Conservation (phyloP, 2,888 invertebrate genomes). For the Iphiclides podalirius region DNA sequence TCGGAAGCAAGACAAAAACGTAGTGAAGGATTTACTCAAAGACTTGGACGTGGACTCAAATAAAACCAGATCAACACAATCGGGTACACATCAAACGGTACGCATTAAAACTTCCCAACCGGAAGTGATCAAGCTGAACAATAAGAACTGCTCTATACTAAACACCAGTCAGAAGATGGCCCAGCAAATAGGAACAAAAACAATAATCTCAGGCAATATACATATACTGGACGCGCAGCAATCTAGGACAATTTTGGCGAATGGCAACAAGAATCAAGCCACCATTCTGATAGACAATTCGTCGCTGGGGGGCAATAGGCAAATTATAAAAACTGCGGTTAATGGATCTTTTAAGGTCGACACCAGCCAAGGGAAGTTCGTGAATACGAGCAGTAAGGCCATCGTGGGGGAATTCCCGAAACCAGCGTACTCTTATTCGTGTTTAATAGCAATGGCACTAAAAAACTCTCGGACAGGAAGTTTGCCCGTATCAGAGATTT, state of each 20-base stretch:
- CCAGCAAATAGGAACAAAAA: constrained; percentile 70
- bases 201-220: constrained; percentile 77
- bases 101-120: constrained; percentile 65
- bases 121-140: constrained; percentile 69
- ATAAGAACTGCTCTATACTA: constrained; percentile 70
- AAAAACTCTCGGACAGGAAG: constrained; percentile 97
- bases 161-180: constrained; percentile 68
- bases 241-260: constrained; percentile 74
- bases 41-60: constrained; percentile 66
- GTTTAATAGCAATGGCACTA: constrained; percentile 97
- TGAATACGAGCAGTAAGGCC: constrained; percentile 62
- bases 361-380: constrained; percentile 64
- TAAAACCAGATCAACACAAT: constrained; percentile 52
- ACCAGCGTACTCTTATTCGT: constrained; percentile 98
- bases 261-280: constrained; percentile 69
- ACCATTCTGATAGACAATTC: constrained; percentile 75
- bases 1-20: constrained; percentile 72
- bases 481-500: constrained; percentile 98
- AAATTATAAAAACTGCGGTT: constrained; percentile 73
- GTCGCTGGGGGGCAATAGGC: constrained; percentile 67
- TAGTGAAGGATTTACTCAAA: constrained; percentile 83
- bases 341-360: constrained; percentile 63
- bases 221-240: constrained; percentile 75
- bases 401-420: constrained; percentile 89
- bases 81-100: constrained; percentile 51